Percentiles rank a stretch among this genome's conserved stretches.
Evolutionary conservation across 2,888 invertebrate genomes (phyloP).

Genomic region (Drosophila demipolita): DNA sequence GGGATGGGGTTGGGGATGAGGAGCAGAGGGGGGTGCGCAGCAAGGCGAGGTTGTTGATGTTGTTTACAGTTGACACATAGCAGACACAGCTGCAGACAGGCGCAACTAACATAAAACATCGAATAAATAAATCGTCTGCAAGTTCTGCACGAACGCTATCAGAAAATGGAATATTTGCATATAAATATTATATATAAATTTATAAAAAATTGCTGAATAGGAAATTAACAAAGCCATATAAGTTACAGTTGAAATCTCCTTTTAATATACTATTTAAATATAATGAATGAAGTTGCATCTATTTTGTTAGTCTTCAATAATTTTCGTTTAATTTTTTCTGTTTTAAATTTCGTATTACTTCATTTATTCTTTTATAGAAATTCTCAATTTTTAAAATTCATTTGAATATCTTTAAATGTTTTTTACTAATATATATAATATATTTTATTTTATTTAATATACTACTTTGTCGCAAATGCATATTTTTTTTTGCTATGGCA

Average conservation of each 20-base stretch:
- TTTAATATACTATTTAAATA: not conserved
- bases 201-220: not conserved
- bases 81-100: conserved; percentile 76
- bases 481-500: not conserved
- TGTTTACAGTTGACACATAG: conserved; percentile 78
- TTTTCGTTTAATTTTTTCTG: not conserved
- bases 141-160: conserved; percentile 45
- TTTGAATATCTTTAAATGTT: not conserved
- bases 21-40: conserved; percentile 5
- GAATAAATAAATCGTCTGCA: conserved; percentile 57
- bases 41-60: conserved; percentile 51
- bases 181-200: not conserved
- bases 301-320: not conserved
- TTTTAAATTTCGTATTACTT: not conserved
- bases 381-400: not conserved
- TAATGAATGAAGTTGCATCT: not conserved
- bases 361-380: not conserved
- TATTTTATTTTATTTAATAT: too few relatives aligned
- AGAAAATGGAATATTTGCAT: conserved; percentile 52
- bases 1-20: conserved; percentile 1
- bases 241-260: not conserved
- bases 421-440: too few relatives aligned
- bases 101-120: conserved; percentile 27
- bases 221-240: not conserved
- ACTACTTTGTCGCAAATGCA: not conserved